phyloP scores from a whole-genome alignment of 2,888 invertebrate genomes.

The Macrosiphum euphorbiae region DNA sequence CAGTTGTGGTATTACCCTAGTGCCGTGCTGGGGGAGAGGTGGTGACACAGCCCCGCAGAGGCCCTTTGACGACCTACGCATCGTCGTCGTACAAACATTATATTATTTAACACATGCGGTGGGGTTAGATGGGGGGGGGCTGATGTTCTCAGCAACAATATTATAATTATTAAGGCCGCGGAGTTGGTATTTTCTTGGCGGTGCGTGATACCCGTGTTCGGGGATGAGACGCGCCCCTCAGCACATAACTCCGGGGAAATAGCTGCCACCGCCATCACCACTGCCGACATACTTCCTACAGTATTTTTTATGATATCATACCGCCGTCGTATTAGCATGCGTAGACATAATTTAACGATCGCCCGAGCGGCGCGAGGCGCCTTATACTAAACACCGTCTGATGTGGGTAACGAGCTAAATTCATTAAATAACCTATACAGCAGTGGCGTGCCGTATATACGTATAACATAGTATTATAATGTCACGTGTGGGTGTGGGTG shows the following conservation, averaged over 20 bases:
- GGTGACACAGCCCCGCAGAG: background rate
- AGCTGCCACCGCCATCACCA: too few relatives aligned
- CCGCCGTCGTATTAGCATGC: background rate
- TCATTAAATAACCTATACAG: background rate
- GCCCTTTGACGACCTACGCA: background rate
- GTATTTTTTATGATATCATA: background rate
- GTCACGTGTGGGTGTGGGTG: background rate
- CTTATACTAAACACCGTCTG: background rate
- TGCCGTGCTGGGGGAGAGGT: background rate
- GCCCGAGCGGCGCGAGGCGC: background rate
- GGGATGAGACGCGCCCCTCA: background rate
- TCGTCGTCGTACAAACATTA: background rate
- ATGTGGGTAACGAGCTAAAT: background rate
- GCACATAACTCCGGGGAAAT: background rate
- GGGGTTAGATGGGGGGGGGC: background rate
- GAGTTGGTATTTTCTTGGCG: background rate
- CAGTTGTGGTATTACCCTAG: background rate
- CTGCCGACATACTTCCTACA: background rate
- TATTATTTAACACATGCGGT: background rate
- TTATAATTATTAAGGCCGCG: background rate
- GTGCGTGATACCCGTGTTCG: background rate
- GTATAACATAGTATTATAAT: background rate
- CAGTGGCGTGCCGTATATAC: background rate
- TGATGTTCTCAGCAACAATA: background rate
- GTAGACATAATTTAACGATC: slow-evolving; percentile 17